Evolutionary conservation across 2,888 invertebrate species (phyloP).

Genomic region (Noctua janthina): DNA sequence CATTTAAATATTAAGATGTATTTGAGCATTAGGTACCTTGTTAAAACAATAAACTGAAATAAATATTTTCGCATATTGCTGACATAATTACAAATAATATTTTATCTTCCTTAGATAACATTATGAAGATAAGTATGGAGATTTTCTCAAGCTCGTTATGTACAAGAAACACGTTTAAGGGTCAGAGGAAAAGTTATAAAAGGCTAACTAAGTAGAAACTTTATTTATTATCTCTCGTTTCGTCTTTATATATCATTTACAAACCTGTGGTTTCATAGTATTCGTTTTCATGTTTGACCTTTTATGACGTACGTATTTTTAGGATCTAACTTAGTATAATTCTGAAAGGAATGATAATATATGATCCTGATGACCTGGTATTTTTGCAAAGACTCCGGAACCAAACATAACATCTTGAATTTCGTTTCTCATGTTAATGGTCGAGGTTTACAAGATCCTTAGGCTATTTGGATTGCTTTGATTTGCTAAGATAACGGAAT

Average conservation of each 20-base stretch:
- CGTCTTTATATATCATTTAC: too few relatives aligned
- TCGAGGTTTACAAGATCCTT: background rate
- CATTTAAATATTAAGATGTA: background rate
- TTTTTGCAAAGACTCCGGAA: background rate
- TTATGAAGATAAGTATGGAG: slow-evolving; percentile 1
- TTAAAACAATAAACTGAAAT: background rate
- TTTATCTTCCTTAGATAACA: background rate
- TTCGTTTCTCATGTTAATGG: background rate
- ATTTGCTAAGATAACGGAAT: background rate
- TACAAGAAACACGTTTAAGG: slow-evolving; percentile 39
- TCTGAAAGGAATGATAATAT: background rate
- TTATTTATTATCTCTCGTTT: slow-evolving; percentile 31
- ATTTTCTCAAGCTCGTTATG: slow-evolving; percentile 36
- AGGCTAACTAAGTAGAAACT: slow-evolving; percentile 25
- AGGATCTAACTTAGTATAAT: too few relatives aligned
- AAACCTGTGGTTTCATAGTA: too few relatives aligned
- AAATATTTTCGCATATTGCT: background rate
- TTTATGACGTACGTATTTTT: background rate
- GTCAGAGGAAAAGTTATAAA: slow-evolving; percentile 49
- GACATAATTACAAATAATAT: background rate
- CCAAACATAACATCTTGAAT: background rate
- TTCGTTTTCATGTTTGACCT: background rate
- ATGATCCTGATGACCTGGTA: background rate
- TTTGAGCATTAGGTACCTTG: background rate
- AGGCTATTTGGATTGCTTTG: background rate